A percentile compares a stretch with the other conserved stretches of the same genome.
Evolutionary conservation across 2,888 invertebrate species (phyloP).

Genomic region (Latrodectus elegans): DNA sequence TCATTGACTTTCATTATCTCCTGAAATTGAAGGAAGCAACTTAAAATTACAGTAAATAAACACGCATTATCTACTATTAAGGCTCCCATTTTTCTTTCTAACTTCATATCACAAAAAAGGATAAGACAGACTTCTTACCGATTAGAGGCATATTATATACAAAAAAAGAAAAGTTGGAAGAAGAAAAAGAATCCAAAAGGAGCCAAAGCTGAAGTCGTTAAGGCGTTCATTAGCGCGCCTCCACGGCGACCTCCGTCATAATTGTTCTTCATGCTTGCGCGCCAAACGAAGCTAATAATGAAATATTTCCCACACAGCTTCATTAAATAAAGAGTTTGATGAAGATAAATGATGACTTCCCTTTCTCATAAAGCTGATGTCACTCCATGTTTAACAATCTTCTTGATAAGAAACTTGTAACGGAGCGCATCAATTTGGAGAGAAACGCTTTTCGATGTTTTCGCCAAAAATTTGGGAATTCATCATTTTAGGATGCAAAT

Average conservation of each 20-base stretch:
- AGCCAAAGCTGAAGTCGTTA: conserved; percentile 11
- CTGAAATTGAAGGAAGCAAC: background rate
- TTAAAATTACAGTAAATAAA: too few species aligned
- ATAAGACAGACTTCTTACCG: too few species aligned
- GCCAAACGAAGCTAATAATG: conserved; percentile 59
- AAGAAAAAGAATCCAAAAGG: background rate
- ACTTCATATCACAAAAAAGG: too few species aligned
- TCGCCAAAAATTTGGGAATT: background rate
- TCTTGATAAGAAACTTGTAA: conserved; percentile 21
- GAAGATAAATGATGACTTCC: conserved; percentile 44
- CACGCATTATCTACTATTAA: too few species aligned
- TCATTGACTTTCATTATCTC: background rate
- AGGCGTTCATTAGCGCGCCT: conserved; percentile 8
- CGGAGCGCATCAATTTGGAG: background rate
- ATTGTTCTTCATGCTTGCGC: conserved; percentile 35
- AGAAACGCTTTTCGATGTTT: background rate
- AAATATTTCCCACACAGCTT: conserved; percentile 27
- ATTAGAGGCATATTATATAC: background rate
- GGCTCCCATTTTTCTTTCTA: too few species aligned
- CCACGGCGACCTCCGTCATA: conserved; percentile 5
- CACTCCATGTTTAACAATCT: conserved; percentile 36
- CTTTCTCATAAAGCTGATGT: conserved; percentile 14
- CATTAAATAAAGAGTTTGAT: conserved; percentile 54
- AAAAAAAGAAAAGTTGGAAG: background rate
- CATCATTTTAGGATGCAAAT: background rate